Percentiles rank a stretch among this genome's conserved stretches.
Evolutionary conservation across 2,797 vertebrate genomes (phyloP).

Genomic region (Podarcis siculus): DNA sequence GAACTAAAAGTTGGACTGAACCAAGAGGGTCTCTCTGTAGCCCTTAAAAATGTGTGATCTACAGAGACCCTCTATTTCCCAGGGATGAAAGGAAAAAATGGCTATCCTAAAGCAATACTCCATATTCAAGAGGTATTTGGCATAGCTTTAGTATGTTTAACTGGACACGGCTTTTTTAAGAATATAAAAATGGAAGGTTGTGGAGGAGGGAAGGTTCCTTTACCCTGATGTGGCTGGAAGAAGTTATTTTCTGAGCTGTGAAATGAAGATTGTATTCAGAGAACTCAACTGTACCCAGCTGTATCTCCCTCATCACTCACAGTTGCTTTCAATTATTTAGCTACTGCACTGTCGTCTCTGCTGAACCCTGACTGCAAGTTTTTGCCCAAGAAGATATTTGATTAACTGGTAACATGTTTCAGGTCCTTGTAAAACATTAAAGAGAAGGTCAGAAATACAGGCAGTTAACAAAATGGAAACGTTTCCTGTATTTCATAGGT

Average conservation of each 20-base stretch:
- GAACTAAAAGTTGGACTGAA: background rate
- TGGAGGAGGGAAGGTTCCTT: background rate
- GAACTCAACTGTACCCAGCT: slow-evolving; percentile 39
- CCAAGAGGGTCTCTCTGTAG: background rate
- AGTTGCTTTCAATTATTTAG: slow-evolving; percentile 57
- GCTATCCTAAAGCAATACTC: background rate
- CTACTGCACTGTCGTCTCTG: slow-evolving; percentile 47
- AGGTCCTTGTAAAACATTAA: slow-evolving; percentile 50
- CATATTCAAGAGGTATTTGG: background rate
- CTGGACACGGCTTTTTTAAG: background rate
- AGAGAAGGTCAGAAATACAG: slow-evolving; percentile 42
- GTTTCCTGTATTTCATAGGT: slow-evolving; percentile 33
- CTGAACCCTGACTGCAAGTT: slow-evolving; percentile 57
- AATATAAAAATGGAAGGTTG: background rate
- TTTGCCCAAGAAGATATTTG: slow-evolving; percentile 48
- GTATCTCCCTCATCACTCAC: slow-evolving; percentile 11
- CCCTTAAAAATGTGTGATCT: background rate
- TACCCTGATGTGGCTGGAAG: slow-evolving; percentile 29
- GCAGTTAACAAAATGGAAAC: slow-evolving; percentile 43
- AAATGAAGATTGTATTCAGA: slow-evolving; percentile 19
- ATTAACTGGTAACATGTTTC: slow-evolving; percentile 57
- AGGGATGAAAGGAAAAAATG: background rate
- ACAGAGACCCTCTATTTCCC: background rate
- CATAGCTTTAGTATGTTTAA: background rate
- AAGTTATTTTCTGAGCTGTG: slow-evolving; percentile 38